Evolutionary conservation across 2,888 invertebrate genomes (phyloP).

Genomic region (Salpingus planirostris): DNA sequence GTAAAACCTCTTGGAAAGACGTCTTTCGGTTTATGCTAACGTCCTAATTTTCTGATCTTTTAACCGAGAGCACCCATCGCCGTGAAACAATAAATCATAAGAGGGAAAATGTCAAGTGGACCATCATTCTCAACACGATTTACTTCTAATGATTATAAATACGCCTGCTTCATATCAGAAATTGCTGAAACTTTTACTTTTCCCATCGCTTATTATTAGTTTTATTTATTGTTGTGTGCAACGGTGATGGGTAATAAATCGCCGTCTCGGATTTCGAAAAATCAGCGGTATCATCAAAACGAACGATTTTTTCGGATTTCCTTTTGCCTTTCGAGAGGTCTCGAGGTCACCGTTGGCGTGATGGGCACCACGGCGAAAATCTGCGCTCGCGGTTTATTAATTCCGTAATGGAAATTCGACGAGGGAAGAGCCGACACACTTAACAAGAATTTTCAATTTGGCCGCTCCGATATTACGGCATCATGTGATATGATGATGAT

Average conservation of each 20-base stretch:
- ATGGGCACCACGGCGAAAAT: constrained; percentile 5
- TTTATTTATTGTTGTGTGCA: too few species aligned
- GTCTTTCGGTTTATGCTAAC: neutral
- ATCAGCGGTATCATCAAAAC: too few species aligned
- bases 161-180: too few species aligned
- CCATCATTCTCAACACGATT: constrained; percentile 30
- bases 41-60: constrained; percentile 1
- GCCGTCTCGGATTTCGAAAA: too few species aligned
- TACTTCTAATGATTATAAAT: constrained; percentile 30
- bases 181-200: too few species aligned
- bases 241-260: too few species aligned
- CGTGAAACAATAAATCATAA: constrained; percentile 28
- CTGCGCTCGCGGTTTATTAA: constrained; percentile 26
- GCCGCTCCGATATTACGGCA: constrained; percentile 21
- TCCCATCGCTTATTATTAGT: too few species aligned
- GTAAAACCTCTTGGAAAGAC: constrained; percentile 1
- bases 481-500: too few species aligned
- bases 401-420: constrained; percentile 36
- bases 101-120: constrained; percentile 29
- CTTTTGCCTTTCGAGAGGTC: neutral
- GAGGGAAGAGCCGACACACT: constrained; percentile 31
- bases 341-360: neutral
- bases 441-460: constrained; percentile 38
- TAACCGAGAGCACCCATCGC: constrained; percentile 20
- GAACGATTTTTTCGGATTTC: too few species aligned